Base-by-base conservation (phyloP, 1,140 invertebrate species). In the Zaprionus davidi region DNA sequence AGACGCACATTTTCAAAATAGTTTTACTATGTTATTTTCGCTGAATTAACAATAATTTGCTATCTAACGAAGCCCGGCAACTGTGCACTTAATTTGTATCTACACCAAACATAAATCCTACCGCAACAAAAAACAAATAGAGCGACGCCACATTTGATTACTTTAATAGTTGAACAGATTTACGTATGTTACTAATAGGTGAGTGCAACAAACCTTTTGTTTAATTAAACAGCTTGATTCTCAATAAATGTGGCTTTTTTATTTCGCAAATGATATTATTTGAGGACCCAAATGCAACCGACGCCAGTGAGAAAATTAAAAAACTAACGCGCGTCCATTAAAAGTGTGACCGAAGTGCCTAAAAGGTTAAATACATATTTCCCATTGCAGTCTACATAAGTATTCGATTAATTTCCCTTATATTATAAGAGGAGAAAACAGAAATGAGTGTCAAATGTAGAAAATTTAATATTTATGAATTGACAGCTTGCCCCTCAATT, bases 31-130 rank as follows among this genome's bases (percentile, higher is more conserved):
- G 26, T 44, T 44, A 57, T 74, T 60, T 13, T 20, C 57, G 34
- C 26, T 20, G 17, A 44, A 57, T 64, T 56, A 12, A 34, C 22
- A 49, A 26, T 20, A 15, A 6, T 58, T 76, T 63, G 11, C 31
- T 6, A 20, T 46, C 15, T 15, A 55, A 26, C 9, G 68, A 76
- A 76, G 68, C 76, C 76, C 66, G 71, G 66, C 65, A 78, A 78
- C 51, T 72, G 62, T 67, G 74, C 63, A 31, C n/a, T 36, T 15
- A n/a, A 53, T 24, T 44, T 79, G 68, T 78, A 65, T 75, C 22
- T 78, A 75, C 38, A 71, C 44, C 49, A 71, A 36, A 56, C 49
- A 53, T 44, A 46, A 68, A 73, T 74, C 81, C 71, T 77, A 83
- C 71, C 76, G 56, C 62, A 82, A 72, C 44, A 78, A 22, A 53